Percentiles rank a stretch among this genome's conserved stretches.
phyloP scores from a whole-genome alignment of 2,797 vertebrate species.

The Hippoglossus hippoglossus region DNA sequence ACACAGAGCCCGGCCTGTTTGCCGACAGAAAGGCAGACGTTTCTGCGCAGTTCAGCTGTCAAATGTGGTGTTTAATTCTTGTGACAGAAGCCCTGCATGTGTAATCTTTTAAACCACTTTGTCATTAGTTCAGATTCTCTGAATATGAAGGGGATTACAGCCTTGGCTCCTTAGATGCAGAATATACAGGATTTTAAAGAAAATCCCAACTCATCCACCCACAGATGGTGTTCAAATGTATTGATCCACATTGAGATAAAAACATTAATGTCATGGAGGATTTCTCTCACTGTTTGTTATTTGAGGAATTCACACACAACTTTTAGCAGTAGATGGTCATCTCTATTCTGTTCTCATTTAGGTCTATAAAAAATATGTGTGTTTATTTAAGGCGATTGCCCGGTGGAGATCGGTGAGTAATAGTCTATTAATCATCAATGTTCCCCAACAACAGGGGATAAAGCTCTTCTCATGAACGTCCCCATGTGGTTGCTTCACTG shows the following conservation, averaged over 20 bases:
- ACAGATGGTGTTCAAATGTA: slow-evolving; percentile 1
- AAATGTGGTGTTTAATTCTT: slow-evolving; percentile 50
- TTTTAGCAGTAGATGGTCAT: neutral
- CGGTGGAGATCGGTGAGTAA: slow-evolving; percentile 12
- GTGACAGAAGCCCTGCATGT: slow-evolving; percentile 40
- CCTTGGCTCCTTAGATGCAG: slow-evolving; percentile 29
- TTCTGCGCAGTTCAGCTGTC: slow-evolving; percentile 22
- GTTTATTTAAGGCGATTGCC: slow-evolving; percentile 34
- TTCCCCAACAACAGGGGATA: neutral
- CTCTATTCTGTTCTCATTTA: neutral
- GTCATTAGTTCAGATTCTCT: slow-evolving; percentile 56
- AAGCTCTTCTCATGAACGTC: neutral
- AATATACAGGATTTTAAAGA: slow-evolving; percentile 42
- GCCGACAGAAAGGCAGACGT: slow-evolving; percentile 5
- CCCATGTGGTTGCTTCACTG: neutral
- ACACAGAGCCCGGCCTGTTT: slow-evolving; percentile 21
- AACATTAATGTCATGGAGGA: neutral
- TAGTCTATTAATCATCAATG: slow-evolving; percentile 22
- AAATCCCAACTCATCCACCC: slow-evolving; percentile 16
- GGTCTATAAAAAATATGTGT: neutral
- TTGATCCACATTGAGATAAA: neutral
- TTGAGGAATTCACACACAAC: too few species aligned
- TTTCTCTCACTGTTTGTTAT: slow-evolving; percentile 2
- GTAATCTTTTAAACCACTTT: slow-evolving; percentile 69
- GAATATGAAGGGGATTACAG: slow-evolving; percentile 60